These are phyloP conservation scores for Cataglyphis livida DNA, from an alignment of 2,888 invertebrate genomes.

Conservation along the genomic window DNA sequence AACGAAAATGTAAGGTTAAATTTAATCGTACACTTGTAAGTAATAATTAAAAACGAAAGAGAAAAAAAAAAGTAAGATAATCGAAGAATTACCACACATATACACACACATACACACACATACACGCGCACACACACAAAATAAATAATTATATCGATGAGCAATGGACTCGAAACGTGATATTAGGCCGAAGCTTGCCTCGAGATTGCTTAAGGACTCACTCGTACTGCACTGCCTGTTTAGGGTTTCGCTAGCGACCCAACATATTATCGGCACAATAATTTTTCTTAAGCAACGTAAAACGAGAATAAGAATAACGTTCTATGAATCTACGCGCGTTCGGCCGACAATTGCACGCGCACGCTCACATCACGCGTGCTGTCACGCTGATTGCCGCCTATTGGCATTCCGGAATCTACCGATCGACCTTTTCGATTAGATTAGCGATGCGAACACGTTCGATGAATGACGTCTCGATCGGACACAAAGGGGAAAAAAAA, in stretches of 20 bases:
- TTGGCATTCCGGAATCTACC: slow-evolving; percentile 17
- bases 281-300: slow-evolving; percentile 85
- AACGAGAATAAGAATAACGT: slow-evolving; percentile 70
- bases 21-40: slow-evolving; percentile 82
- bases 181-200: slow-evolving; percentile 86
- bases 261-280: slow-evolving; percentile 86
- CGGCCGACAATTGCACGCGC: slow-evolving; percentile 56
- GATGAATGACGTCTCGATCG: slow-evolving; percentile 45
- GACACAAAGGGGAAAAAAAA: neutral
- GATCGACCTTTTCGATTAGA: slow-evolving; percentile 22
- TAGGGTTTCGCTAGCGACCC: slow-evolving; percentile 85
- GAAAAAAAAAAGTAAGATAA: slow-evolving; percentile 69
- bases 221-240: slow-evolving; percentile 86
- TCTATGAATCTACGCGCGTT: slow-evolving; percentile 70
- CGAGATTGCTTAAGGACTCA: slow-evolving; percentile 85
- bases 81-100: slow-evolving; percentile 63
- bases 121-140: slow-evolving; percentile 48
- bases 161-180: slow-evolving; percentile 86
- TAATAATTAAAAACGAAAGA: slow-evolving; percentile 78
- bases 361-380: slow-evolving; percentile 54
- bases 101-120: slow-evolving; percentile 49
- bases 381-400: slow-evolving; percentile 23
- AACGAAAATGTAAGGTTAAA: slow-evolving; percentile 77
- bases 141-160: slow-evolving; percentile 81
- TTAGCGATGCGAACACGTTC: slow-evolving; percentile 11